Conservation (phyloP, 2,797 vertebrate species). For the Anableps anableps region DNA sequence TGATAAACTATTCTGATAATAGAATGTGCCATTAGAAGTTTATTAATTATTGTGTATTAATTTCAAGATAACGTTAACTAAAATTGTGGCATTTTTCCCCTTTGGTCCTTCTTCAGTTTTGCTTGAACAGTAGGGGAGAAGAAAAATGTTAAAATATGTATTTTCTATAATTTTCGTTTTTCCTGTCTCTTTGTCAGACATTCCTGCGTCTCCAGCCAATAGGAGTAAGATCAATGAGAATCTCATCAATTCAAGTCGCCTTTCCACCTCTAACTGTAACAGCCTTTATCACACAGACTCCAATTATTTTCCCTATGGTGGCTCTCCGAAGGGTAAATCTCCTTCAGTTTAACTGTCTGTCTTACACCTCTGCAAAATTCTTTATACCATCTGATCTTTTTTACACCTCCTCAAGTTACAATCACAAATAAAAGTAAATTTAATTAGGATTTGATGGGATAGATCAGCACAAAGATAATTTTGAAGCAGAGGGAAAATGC, state of each 20-base stretch:
- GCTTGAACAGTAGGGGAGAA: not conserved
- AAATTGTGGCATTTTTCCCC: not conserved
- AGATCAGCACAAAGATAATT: not conserved
- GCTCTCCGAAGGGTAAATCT: constrained; percentile 89
- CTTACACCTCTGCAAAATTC: not conserved
- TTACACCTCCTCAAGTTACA: too few species aligned
- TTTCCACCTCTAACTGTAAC: constrained; percentile 88
- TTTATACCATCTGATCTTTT: not conserved
- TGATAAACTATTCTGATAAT: not conserved
- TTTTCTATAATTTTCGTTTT: not conserved
- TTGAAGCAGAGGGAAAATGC: not conserved
- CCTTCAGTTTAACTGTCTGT: constrained; percentile 2
- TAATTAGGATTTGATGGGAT: not conserved
- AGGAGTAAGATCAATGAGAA: constrained; percentile 94
- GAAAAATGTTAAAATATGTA: not conserved
- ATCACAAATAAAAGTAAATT: not conserved
- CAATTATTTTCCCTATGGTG: constrained; percentile 89
- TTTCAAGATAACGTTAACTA: not conserved
- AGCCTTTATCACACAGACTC: constrained; percentile 89
- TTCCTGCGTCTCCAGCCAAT: constrained; percentile 62
- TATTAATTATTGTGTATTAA: too few species aligned
- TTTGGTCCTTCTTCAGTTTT: not conserved
- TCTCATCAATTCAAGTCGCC: constrained; percentile 87
- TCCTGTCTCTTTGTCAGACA: constrained; percentile 38
- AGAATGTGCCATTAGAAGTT: not conserved